phyloP scores from a whole-genome alignment of 2,797 vertebrate genomes.

The Sardinella longiceps region DNA sequence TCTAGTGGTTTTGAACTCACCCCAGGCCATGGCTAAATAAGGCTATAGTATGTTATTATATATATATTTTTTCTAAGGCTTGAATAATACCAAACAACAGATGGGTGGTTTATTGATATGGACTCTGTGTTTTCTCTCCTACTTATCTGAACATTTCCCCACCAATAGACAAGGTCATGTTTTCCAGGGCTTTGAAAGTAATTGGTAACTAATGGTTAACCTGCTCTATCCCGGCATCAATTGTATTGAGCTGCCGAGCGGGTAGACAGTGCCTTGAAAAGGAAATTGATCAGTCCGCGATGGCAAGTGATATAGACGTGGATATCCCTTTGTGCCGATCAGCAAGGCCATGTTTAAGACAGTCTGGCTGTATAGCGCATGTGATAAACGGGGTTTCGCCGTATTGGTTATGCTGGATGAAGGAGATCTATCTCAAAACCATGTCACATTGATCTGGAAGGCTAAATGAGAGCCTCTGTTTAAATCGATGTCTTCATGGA shows the following conservation, averaged over 20 bases:
- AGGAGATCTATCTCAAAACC: not conserved
- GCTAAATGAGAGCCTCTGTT: conserved; percentile 10
- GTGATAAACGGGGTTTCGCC: not conserved
- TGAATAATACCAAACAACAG: not conserved
- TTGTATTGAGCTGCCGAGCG: not conserved
- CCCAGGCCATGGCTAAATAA: not conserved
- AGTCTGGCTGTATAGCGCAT: not conserved
- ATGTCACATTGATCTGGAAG: conserved; percentile 14
- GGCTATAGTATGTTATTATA: too few relatives aligned
- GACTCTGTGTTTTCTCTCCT: not conserved
- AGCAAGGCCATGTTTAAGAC: not conserved
- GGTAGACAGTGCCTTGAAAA: conserved; percentile 3
- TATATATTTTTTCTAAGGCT: not conserved
- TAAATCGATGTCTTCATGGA: conserved; percentile 23
- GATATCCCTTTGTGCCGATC: not conserved
- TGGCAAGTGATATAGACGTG: not conserved
- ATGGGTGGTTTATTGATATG: conserved; percentile 11
- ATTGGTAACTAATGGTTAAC: conserved; percentile 22
- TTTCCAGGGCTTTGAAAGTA: not conserved
- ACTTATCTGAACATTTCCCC: not conserved
- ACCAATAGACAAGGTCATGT: conserved; percentile 13
- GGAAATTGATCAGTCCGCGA: conserved; percentile 10
- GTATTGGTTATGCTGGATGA: conserved; percentile 21
- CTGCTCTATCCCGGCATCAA: not conserved
- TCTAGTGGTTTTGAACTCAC: conserved; percentile 41